Base-by-base conservation (phyloP, 2,797 vertebrate species). In the Syndactyla subalaris region DNA sequence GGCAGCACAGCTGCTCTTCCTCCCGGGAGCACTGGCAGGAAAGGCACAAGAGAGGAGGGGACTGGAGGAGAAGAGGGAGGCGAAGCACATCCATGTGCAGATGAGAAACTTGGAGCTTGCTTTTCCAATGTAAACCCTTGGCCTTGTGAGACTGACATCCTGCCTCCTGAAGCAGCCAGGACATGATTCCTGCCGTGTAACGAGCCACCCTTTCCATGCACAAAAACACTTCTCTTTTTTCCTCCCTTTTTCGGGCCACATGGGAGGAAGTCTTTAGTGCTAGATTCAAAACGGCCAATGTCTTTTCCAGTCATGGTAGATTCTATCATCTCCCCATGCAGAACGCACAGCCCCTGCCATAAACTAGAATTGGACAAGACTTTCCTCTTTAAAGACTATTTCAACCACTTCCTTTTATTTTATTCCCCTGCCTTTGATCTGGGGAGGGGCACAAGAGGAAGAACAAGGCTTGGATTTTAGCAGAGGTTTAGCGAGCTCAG, bases 231-330 rank as follows among this genome's bases (percentile, higher is more conserved):
- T 54, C 36, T 78, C 29, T 8, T 7, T 20, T 22, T 15, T 6
- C 2, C 16, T 34, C 73, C 46, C 52, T 62, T 71, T 63, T 65
- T 1, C 3, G 18, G 59, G 76, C 93, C 91, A 52, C 62, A 66
- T 30, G 45, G 38, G 59, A 92, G 66, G 91, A 92, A 94, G 55
- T 39, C 54, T 89, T 83, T 13, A 75, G 70, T n/a, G 48, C 34
- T 52, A 32, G 39, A 46, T 41, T 94, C 17, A 11, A 82, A 93
- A 38, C 20, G 29, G 55, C 48, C 91, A 34, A 81, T 91, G 82
- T 73, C 95, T 96, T 96, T 94, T 89, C 82, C 95, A 96, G 79
- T 41, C 49, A 8, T 27, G 45, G 62, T 58, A 59, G 66, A 38
- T n/a, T 58, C 83, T 51, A 68, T 55, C 52, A n/a, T 61, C 20